phyloP scores from a whole-genome alignment of 2,797 vertebrate genomes.

The Protonibea diacanthus region DNA sequence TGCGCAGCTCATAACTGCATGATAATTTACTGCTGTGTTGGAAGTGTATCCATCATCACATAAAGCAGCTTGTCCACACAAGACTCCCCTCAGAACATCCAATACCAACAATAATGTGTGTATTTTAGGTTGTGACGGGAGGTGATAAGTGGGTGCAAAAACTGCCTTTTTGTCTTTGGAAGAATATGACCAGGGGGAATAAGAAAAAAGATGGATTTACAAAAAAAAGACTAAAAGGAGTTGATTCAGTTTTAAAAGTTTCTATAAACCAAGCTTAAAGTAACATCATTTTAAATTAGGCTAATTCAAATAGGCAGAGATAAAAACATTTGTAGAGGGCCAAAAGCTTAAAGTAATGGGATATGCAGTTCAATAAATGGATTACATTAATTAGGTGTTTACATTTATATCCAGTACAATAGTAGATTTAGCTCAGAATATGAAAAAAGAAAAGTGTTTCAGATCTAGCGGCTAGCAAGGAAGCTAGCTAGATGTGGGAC shows the following conservation, averaged over 20 bases:
- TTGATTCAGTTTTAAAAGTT: background rate
- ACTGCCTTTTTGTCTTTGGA: too few relatives aligned
- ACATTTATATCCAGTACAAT: background rate
- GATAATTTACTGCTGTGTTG: too few relatives aligned
- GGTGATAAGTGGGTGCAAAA: too few relatives aligned
- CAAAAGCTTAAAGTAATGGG: background rate
- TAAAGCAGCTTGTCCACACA: too few relatives aligned
- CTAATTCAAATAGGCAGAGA: too few relatives aligned
- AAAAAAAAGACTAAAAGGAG: background rate
- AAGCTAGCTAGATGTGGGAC: background rate
- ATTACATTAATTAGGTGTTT: background rate
- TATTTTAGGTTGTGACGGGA: too few relatives aligned
- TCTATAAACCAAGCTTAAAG: background rate
- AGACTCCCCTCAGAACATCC: too few relatives aligned
- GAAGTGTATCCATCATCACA: too few relatives aligned
- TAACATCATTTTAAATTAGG: constrained; percentile 1
- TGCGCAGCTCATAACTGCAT: too few relatives aligned
- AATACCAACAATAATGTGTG: too few relatives aligned
- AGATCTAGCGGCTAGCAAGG: background rate
- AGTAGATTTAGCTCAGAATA: background rate
- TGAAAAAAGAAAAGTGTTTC: background rate
- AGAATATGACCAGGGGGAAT: background rate
- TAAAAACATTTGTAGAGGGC: too few relatives aligned
- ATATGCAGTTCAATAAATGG: background rate
- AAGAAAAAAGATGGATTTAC: background rate